Evolutionary conservation across 2,888 invertebrate genomes (phyloP).

Genomic region (Drosophila maculinotata): DNA sequence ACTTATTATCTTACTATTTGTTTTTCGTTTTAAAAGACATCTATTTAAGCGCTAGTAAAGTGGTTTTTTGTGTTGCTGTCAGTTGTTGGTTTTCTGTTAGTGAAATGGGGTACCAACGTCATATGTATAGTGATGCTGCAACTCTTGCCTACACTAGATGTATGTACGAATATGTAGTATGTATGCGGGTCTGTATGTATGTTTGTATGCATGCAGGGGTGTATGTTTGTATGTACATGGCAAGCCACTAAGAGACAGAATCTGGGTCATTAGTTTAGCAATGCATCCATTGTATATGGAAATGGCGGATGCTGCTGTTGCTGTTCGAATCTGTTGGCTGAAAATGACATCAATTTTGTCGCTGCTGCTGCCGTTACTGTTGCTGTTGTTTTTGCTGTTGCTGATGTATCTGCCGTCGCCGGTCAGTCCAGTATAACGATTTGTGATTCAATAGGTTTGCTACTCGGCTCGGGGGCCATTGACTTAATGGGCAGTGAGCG

Average conservation of each 20-base stretch:
- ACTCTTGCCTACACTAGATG: constrained; percentile 65
- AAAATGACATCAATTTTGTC: constrained; percentile 66
- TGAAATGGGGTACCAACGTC: constrained; percentile 50
- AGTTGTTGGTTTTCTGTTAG: constrained; percentile 41
- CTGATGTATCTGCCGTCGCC: constrained; percentile 78
- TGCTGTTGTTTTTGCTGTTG: constrained; percentile 37
- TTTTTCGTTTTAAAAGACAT: constrained; percentile 67
- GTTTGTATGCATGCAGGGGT: constrained; percentile 38
- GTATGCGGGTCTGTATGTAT: constrained; percentile 26
- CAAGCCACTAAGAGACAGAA: constrained; percentile 67
- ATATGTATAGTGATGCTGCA: constrained; percentile 65
- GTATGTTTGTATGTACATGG: constrained; percentile 72
- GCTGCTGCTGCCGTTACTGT: constrained; percentile 40
- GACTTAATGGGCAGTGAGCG: constrained; percentile 86
- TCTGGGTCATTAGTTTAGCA: constrained; percentile 86
- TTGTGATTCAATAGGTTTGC: constrained; percentile 87
- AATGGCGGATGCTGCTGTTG: constrained; percentile 85
- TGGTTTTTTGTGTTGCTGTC: constrained; percentile 53
- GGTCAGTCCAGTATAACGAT: constrained; percentile 92
- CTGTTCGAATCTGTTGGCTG: constrained; percentile 69
- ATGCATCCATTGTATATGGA: constrained; percentile 89
- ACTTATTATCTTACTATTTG: constrained; percentile 78
- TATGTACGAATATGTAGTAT: constrained; percentile 46
- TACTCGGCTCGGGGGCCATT: constrained; percentile 76
- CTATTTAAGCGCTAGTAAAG: constrained; percentile 79